These are phyloP conservation scores for Nematostella vectensis DNA, from an alignment of 92 coral and sea anemone species.

Conservation along the genomic window DNA sequence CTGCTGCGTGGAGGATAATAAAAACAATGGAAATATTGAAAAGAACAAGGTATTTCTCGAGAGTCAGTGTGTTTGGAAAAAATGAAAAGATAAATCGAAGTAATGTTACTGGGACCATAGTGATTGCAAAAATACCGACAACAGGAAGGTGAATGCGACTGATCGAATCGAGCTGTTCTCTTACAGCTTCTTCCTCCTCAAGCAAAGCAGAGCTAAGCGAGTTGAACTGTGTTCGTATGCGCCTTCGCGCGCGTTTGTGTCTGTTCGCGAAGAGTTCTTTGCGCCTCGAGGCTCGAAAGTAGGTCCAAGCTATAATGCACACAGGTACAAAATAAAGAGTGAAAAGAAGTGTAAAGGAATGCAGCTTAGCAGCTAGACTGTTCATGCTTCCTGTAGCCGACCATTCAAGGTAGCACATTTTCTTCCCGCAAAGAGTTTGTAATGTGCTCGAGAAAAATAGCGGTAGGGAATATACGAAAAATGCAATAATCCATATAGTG, in stretches of 20 bases:
- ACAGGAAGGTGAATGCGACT: constrained; percentile 19
- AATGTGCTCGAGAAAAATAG: constrained; percentile 11
- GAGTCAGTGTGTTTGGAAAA: neutral
- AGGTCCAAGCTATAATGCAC: constrained; percentile 15
- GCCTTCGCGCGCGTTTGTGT: neutral
- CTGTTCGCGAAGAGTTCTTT: neutral
- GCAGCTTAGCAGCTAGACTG: constrained; percentile 22
- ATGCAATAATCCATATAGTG: constrained; percentile 23
- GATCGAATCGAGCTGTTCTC: constrained; percentile 2
- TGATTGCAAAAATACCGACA: constrained; percentile 7
- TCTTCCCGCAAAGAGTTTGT: constrained; percentile 8
- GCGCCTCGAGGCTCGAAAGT: constrained; percentile 6
- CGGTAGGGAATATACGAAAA: constrained; percentile 7
- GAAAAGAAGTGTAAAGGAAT: constrained; percentile 12
- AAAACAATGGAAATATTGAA: constrained; percentile 23
- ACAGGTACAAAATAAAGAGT: constrained; percentile 9
- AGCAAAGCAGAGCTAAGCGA: constrained; percentile 2
- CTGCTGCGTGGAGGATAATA: constrained; percentile 8
- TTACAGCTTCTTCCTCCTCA: constrained; percentile 13
- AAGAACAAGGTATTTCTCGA: constrained; percentile 21
- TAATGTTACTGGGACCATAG: constrained; percentile 4
- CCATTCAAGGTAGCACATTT: constrained; percentile 17
- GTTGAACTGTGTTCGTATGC: constrained; percentile 11
- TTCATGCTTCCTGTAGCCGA: constrained; percentile 4
- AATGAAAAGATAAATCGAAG: constrained; percentile 10